phyloP scores from a whole-genome alignment of 53 echinoderm and acorn worm species.

The Arbacia lixula region DNA sequence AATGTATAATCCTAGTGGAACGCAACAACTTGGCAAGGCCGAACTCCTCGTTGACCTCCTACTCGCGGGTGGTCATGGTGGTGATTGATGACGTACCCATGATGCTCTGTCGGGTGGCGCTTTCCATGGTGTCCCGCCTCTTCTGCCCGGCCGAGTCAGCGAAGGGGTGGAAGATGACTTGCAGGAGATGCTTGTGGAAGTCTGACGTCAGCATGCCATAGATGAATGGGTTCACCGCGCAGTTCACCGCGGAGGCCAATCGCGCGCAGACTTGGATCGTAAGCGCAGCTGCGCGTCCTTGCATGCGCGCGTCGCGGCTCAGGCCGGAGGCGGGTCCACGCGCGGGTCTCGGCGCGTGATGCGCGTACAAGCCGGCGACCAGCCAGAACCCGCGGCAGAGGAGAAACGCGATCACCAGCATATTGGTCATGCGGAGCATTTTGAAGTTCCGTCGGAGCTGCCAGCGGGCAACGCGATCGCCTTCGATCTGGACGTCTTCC shows the following conservation, averaged over 20 bases:
- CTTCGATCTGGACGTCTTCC: conserved; percentile 28
- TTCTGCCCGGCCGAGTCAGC: neutral
- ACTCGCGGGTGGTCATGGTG: too few species aligned
- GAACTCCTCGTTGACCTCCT: too few species aligned
- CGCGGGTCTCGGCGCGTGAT: neutral
- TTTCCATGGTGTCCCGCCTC: conserved; percentile 17
- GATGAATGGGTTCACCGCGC: conserved; percentile 42
- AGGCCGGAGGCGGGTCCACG: neutral
- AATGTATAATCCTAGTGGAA: too few species aligned
- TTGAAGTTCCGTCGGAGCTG: conserved; percentile 46
- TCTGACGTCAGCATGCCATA: conserved; percentile 34
- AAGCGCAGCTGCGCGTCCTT: too few species aligned
- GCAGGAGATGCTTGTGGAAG: conserved; percentile 24
- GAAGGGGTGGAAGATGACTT: conserved; percentile 27
- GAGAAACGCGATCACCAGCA: conserved; percentile 14
- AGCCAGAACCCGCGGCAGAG: conserved; percentile 37
- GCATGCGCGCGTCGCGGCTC: neutral
- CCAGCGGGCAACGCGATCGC: conserved; percentile 52
- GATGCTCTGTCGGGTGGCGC: neutral
- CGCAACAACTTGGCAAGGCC: too few species aligned
- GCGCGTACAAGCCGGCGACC: conserved; percentile 20
- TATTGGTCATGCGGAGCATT: conserved; percentile 44
- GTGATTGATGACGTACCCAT: conserved; percentile 3
- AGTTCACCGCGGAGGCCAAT: conserved; percentile 18
- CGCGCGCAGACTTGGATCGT: conserved; percentile 15